These are phyloP conservation scores for Menura novaehollandiae DNA, from an alignment of 2,113 vertebrate genomes.

Conservation along the genomic window DNA sequence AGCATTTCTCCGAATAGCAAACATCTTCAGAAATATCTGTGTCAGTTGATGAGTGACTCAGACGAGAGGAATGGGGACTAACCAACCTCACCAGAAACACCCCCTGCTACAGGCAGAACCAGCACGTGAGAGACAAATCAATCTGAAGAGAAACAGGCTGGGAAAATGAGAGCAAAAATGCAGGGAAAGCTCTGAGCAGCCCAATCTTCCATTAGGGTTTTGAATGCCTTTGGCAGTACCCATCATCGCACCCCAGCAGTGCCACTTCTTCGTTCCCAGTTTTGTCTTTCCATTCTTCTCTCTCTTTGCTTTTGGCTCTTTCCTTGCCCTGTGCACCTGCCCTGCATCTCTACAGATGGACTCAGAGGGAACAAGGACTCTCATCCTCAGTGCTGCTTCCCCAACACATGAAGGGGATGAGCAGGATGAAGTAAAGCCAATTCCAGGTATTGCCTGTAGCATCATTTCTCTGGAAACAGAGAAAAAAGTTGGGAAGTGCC, in stretches of 20 bases:
- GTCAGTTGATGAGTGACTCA: background rate
- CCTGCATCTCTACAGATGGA: accelerated
- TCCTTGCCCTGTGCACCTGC: background rate
- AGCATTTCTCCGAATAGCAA: background rate
- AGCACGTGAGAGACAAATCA: background rate
- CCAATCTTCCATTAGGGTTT: accelerated
- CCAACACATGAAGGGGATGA: conserved; percentile 60
- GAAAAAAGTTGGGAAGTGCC: background rate
- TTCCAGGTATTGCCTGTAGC: conserved; percentile 89
- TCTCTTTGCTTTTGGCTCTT: background rate
- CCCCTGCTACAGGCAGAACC: background rate
- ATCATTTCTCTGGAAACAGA: conserved; percentile 80
- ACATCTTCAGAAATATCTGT: background rate
- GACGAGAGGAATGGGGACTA: background rate
- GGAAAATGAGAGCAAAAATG: background rate
- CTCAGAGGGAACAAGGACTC: background rate
- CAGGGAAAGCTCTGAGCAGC: background rate
- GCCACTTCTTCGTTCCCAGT: too few relatives aligned
- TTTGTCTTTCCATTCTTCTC: background rate
- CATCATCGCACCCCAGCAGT: background rate
- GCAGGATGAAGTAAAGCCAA: conserved; percentile 90
- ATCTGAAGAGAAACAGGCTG: background rate
- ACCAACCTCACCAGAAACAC: background rate
- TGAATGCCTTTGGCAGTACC: background rate
- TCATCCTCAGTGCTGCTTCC: background rate